A percentile compares a stretch with the other conserved stretches of the same genome.
Conservation (phyloP, 2,113 vertebrate species). For the Thermophis baileyi region DNA sequence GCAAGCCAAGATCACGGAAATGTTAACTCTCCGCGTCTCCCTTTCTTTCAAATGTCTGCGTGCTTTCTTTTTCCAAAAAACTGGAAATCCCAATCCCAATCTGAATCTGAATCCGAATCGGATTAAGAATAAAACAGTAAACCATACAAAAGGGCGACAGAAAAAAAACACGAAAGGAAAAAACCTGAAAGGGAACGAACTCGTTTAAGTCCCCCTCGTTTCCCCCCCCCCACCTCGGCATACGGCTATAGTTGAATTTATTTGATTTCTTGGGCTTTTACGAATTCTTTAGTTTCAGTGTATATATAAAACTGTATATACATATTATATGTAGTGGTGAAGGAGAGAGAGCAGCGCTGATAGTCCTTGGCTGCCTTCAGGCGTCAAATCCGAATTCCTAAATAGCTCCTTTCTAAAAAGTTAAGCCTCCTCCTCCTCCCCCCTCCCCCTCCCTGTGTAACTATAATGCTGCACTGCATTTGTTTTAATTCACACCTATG, state of each 20-base stretch:
- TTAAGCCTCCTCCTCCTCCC: not conserved
- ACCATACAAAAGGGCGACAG: not conserved
- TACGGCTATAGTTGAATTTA: not conserved
- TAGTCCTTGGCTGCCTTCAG: not conserved
- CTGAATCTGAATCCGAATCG: not conserved
- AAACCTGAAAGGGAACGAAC: not conserved
- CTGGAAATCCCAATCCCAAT: not conserved
- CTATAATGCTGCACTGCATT: not conserved
- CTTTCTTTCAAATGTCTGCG: not conserved
- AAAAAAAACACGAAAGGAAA: not conserved
- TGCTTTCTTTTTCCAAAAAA: not conserved
- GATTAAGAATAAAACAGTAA: not conserved
- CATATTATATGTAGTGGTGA: not conserved
- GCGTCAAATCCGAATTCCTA: not conserved
- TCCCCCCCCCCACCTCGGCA: not conserved
- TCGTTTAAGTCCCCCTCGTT: not conserved
- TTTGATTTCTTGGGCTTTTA: not conserved
- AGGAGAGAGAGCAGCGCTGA: not conserved
- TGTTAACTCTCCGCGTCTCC: too few species aligned
- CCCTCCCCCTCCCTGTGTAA: not conserved
- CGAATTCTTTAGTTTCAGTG: not conserved
- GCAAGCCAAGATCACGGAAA: not conserved
- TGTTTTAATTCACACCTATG: not conserved
- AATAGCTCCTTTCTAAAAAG: not conserved
- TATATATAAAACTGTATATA: not conserved